These are phyloP conservation scores for Numenius arquata DNA, from an alignment of 2,113 vertebrate genomes.

Conservation along the genomic window DNA sequence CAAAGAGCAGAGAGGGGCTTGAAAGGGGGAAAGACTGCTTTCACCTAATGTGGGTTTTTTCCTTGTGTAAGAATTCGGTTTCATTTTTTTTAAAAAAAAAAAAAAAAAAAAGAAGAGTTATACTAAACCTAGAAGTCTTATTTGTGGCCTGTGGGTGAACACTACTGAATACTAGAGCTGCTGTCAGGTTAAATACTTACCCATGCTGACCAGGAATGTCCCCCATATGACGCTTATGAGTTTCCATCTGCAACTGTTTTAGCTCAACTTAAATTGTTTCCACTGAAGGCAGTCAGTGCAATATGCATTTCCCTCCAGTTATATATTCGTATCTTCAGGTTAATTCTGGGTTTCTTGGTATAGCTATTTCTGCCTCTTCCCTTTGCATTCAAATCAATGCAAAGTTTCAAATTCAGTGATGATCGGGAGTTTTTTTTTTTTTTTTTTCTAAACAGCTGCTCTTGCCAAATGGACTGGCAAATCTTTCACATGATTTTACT, in stretches of 20 bases:
- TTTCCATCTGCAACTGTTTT: background rate
- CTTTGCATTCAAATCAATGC: accelerated
- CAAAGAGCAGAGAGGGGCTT: background rate
- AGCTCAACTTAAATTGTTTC: background rate
- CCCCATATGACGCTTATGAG: background rate
- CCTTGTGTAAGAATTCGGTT: background rate
- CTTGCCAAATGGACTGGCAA: background rate
- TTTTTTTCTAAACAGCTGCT: background rate
- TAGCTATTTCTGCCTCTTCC: background rate
- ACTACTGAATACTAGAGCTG: background rate
- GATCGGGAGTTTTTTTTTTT: background rate
- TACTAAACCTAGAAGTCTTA: background rate
- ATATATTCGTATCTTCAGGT: background rate
- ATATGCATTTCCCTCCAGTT: background rate
- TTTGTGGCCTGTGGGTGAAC: background rate
- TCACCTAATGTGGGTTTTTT: background rate
- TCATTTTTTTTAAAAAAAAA: background rate
- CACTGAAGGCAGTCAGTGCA: background rate
- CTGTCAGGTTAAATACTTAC: background rate
- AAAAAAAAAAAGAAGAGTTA: background rate
- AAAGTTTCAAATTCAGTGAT: background rate
- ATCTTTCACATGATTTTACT: background rate
- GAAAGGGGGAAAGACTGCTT: background rate
- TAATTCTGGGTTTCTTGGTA: background rate
- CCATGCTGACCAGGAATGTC: background rate